Conservation (phyloP, 2,888 invertebrate species). For the Leptinotarsa haldemani region DNA sequence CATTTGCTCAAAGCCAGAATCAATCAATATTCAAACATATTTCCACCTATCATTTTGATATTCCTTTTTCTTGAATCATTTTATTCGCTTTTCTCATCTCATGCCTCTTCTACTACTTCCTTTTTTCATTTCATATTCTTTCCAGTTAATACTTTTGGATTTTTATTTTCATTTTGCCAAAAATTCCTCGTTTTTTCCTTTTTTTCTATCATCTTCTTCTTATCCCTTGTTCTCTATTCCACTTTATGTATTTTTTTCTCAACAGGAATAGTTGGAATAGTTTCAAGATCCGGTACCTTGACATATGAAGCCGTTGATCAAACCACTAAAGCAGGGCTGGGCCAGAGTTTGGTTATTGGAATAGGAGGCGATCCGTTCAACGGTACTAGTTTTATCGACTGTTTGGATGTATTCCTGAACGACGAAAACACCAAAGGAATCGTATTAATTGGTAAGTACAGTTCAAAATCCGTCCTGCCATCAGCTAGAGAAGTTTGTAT, state of each 20-base stretch:
- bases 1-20: too few species aligned
- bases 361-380: conserved; percentile 69
- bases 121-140: too few species aligned
- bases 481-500: too few species aligned
- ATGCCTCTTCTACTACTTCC: too few species aligned
- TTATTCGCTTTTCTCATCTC: too few species aligned
- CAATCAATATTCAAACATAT: too few species aligned
- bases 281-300: conserved; percentile 72
- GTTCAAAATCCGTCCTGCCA: too few species aligned
- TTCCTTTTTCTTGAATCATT: too few species aligned
- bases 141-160: too few species aligned
- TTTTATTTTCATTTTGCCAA: too few species aligned
- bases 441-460: conserved; percentile 83
- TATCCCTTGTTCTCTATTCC: conserved; percentile 61
- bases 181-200: too few species aligned
- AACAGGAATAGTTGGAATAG: conserved; percentile 69
- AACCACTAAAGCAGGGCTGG: conserved; percentile 79
- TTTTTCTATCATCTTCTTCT: not conserved
- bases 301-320: conserved; percentile 84
- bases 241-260: not conserved
- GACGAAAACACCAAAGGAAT: conserved; percentile 95
- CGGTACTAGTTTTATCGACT: conserved; percentile 87
- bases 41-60: too few species aligned
- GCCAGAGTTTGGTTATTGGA: conserved; percentile 90
- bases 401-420: conserved; percentile 87